Evolutionary conservation across 2,888 invertebrate species (phyloP).

Genomic region (Eupithecia subfuscata): DNA sequence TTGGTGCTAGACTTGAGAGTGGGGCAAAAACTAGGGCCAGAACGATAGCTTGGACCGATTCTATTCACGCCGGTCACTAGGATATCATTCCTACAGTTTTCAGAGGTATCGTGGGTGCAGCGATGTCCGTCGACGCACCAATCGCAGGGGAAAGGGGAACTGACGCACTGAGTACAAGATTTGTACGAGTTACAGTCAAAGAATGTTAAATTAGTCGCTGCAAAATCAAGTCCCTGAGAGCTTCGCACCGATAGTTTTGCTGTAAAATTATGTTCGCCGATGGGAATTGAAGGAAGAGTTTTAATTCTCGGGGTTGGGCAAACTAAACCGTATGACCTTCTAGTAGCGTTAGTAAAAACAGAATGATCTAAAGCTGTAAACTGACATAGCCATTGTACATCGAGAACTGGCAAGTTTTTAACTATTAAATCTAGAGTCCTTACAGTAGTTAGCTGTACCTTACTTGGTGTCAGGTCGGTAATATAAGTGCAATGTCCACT

Average conservation of each 20-base stretch:
- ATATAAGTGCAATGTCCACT: slow-evolving; percentile 98
- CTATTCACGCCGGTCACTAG: slow-evolving; percentile 95
- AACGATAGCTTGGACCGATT: slow-evolving; percentile 95
- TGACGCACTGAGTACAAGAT: slow-evolving; percentile 98
- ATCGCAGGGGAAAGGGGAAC: slow-evolving; percentile 98
- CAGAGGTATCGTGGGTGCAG: slow-evolving; percentile 97
- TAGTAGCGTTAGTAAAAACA: slow-evolving; percentile 95
- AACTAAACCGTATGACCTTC: slow-evolving; percentile 95
- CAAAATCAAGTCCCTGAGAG: slow-evolving; percentile 96
- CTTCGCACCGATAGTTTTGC: slow-evolving; percentile 97
- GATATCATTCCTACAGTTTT: slow-evolving; percentile 97
- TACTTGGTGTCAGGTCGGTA: slow-evolving; percentile 94
- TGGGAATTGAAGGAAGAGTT: slow-evolving; percentile 95
- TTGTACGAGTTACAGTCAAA: slow-evolving; percentile 99
- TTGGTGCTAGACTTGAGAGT: slow-evolving; percentile 95
- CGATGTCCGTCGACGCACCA: slow-evolving; percentile 99
- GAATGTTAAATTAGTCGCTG: slow-evolving; percentile 98
- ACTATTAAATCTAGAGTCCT: slow-evolving; percentile 96
- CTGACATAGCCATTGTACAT: slow-evolving; percentile 96
- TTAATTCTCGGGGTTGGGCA: slow-evolving; percentile 98
- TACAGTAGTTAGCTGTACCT: slow-evolving; percentile 96
- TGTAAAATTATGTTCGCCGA: slow-evolving; percentile 97
- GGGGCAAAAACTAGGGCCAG: slow-evolving; percentile 97
- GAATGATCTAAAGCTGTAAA: slow-evolving; percentile 96
- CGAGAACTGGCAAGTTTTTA: slow-evolving; percentile 96